Conservation (phyloP, 2,113 vertebrate genomes). For the Sturnira hondurensis region DNA sequence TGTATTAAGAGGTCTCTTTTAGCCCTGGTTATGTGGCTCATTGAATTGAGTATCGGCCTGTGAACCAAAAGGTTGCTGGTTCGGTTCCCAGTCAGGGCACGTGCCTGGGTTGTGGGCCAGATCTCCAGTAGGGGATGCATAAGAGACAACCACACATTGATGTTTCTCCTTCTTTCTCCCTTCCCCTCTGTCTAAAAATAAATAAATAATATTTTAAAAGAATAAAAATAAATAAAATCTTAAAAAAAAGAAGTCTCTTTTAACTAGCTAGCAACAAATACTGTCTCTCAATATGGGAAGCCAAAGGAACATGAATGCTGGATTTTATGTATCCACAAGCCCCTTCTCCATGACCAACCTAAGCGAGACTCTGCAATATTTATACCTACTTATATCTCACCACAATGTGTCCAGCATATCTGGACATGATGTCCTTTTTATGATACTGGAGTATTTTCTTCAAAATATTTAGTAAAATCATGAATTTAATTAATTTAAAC, state of each 20-base stretch:
- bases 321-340: not conserved
- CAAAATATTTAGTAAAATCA: not conserved
- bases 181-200: no score
- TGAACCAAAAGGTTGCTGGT: no score
- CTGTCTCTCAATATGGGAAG: not conserved
- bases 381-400: not conserved
- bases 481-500: not conserved
- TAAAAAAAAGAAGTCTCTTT: not conserved
- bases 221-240: no score
- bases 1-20: not conserved
- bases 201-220: no score
- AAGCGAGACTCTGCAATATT: not conserved
- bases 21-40: no score
- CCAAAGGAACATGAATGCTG: not conserved
- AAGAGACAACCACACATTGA: no score
- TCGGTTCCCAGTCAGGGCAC: no score
- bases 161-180: no score
- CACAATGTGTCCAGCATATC: no score
- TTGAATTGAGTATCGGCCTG: no score
- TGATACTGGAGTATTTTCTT: not conserved
- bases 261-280: not conserved
- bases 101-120: no score
- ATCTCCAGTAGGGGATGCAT: no score
- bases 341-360: not conserved
- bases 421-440: not conserved